Evolutionary conservation across 2,888 invertebrate species (phyloP).

Genomic region (Eledone cirrhosa): DNA sequence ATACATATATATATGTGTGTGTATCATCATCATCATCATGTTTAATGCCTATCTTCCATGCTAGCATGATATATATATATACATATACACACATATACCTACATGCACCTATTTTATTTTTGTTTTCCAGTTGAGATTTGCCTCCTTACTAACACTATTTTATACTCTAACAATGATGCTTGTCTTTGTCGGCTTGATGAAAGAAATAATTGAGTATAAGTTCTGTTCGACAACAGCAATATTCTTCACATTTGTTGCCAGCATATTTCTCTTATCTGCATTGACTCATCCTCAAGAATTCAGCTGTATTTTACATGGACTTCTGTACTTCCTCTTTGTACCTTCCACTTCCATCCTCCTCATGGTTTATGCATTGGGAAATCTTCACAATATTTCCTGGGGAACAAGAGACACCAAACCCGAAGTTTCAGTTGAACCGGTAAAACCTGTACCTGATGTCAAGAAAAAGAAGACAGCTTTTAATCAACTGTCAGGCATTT

Average conservation of each 20-base stretch:
- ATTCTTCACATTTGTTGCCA: slow-evolving; percentile 92
- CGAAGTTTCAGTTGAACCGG: neutral
- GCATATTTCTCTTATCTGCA: slow-evolving; percentile 92
- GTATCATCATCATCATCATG: too few species aligned
- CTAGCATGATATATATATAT: too few species aligned
- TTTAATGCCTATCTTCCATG: too few species aligned
- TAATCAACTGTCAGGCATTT: neutral
- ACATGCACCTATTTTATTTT: too few species aligned
- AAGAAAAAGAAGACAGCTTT: neutral
- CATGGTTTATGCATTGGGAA: slow-evolving; percentile 89
- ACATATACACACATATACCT: too few species aligned
- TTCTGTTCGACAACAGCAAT: slow-evolving; percentile 91
- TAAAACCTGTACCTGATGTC: neutral
- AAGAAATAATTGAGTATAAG: slow-evolving; percentile 96
- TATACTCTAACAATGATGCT: slow-evolving; percentile 99
- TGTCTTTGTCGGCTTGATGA: slow-evolving; percentile 96
- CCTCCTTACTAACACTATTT: slow-evolving; percentile 91
- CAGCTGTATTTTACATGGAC: slow-evolving; percentile 72
- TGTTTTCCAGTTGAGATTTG: slow-evolving; percentile 79
- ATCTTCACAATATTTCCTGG: slow-evolving; percentile 93
- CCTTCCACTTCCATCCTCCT: slow-evolving; percentile 94
- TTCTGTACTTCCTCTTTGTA: slow-evolving; percentile 87
- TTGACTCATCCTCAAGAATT: slow-evolving; percentile 91
- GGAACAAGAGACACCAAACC: slow-evolving; percentile 83
- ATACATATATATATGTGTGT: too few species aligned